A percentile compares a stretch with the other conserved stretches of the same genome.
Evolutionary conservation across 23 tunicate species (phyloP).

Genomic region (Clavelina lepadiformis): DNA sequence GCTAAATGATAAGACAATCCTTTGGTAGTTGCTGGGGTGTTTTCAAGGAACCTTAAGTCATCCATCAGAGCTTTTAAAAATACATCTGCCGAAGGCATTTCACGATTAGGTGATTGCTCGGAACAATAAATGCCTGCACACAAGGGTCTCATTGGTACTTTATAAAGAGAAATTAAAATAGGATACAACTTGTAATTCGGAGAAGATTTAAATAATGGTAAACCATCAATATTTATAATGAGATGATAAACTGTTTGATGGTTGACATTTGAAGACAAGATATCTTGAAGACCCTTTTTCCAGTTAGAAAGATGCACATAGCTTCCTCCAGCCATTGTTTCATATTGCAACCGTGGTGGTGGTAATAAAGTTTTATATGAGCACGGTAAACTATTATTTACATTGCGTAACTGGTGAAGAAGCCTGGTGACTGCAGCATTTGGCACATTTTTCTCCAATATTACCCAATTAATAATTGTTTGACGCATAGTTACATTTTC

Average conservation of each 20-base stretch:
- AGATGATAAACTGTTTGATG: constrained; percentile 9
- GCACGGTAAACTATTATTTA: constrained; percentile 28
- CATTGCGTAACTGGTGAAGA: constrained; percentile 7
- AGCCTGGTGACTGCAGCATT: constrained; percentile 27
- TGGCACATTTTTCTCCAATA: constrained; percentile 39
- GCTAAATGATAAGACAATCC: background rate
- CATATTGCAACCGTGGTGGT: constrained; percentile 4
- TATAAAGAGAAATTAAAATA: constrained; percentile 31
- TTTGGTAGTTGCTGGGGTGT: background rate
- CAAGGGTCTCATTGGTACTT: constrained; percentile 33
- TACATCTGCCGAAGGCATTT: constrained; percentile 33
- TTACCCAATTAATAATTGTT: constrained; percentile 29
- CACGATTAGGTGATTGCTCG: constrained; percentile 17
- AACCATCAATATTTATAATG: constrained; percentile 42
- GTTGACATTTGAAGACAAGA: background rate
- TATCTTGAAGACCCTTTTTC: constrained; percentile 8
- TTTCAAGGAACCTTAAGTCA: constrained; percentile 11
- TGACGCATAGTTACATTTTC: constrained; percentile 1
- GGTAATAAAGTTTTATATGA: constrained; percentile 22
- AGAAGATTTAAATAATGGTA: constrained; percentile 41
- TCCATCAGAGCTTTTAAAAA: constrained; percentile 28
- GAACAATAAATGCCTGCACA: constrained; percentile 46
- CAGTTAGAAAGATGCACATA: constrained; percentile 52
- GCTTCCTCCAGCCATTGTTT: constrained; percentile 17
- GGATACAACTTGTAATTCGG: constrained; percentile 48